phyloP scores from a whole-genome alignment of 2,797 vertebrate species.

The Artibeus lituratus region DNA sequence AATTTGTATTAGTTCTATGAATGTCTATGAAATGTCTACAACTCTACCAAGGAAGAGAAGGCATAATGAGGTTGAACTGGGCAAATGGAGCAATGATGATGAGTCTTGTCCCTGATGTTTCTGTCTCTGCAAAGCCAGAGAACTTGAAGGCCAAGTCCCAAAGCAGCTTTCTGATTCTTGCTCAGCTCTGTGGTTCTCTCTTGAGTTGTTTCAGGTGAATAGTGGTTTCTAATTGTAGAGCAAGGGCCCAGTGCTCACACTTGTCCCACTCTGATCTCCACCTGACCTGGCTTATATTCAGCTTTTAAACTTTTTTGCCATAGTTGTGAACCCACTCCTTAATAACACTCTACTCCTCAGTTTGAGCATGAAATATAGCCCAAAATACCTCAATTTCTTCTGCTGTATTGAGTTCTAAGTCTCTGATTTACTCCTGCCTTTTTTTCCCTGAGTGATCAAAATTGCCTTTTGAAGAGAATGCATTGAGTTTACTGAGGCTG shows the following conservation, averaged over 20 bases:
- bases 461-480: neutral
- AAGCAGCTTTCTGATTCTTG: neutral
- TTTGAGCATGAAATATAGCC: neutral
- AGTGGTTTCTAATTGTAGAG: neutral
- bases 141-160: neutral
- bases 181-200: neutral
- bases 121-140: neutral
- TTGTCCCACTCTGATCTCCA: neutral
- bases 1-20: neutral
- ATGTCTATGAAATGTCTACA: neutral
- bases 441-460: conserved; percentile 5
- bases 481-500: neutral
- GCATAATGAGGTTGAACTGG: neutral
- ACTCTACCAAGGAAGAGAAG: neutral
- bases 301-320: neutral
- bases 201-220: neutral
- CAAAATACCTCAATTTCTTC: neutral
- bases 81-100: neutral
- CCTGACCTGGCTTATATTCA: neutral
- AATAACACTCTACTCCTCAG: neutral
- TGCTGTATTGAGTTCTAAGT: neutral
- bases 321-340: neutral
- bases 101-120: neutral
- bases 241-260: neutral
- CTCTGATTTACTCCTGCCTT: neutral